Evolutionary conservation across 2,113 vertebrate genomes (phyloP), one percentile per base, ranked within the genome.

Genomic region (Phrynocephalus versicolor): DNA sequence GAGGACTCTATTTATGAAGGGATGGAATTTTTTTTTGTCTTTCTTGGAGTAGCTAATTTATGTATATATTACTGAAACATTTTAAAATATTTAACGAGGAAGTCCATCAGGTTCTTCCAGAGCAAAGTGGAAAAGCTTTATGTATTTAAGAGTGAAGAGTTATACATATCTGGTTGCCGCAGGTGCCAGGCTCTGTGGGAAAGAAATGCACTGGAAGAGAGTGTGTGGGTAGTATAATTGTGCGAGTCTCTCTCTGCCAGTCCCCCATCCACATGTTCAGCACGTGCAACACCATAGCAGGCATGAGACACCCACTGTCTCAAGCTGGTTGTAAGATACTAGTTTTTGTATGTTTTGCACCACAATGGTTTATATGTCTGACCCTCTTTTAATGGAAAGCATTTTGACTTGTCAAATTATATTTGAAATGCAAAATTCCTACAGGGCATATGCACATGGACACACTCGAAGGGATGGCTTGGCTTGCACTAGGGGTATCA

Each of bases 61-160:
- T 82, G 85, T 91, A 83, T 87, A 86, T 85, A 85, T 18, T 65
- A 74, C n/a, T 86, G 75, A 81, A 79, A 85, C 84, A 71, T 79
- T 51, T 94, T 64, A 82, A 91, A n/a, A 90, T 97, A 97, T 96
- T 97, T 97, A 96, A 94, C 70, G 90, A 85, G 58, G 39, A 72
- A 83, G 60, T 6, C 67, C 75, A 79, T 25, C 12, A 41, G 45
- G 13, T 30, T 62, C 15, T 81, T 72, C 70, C 51, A 85, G 33
- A 45, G 67, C 76, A 58, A 25, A 27, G 62, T 72, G 65, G 51
- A 30, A 64, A 69, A 45, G 25, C 23, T 75, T 23, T 85, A 65
- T 65, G 30, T 81, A 81, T 86, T 86, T 86, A 86, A 86, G 71
- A 86, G 78, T 55, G 27, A 87, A 83, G 37, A 87, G 81, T 83